A percentile compares a stretch with the other conserved stretches of the same genome.
Conservation (phyloP, 2,888 invertebrate species). For the Microctonus brassicae region DNA sequence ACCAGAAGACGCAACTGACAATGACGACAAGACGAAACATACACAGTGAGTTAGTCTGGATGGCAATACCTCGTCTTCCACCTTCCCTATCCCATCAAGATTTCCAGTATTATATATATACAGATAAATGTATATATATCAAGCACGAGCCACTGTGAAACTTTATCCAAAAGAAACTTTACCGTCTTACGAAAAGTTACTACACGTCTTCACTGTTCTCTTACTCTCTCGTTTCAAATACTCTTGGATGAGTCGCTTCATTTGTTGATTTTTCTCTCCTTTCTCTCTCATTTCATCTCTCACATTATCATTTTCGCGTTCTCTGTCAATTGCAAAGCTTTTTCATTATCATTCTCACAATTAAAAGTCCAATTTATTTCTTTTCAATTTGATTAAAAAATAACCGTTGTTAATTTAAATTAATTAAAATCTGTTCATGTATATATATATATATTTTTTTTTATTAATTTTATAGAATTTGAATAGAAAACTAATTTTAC, state of each 20-base stretch:
- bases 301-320: neutral
- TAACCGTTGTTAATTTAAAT: neutral
- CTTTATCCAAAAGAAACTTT: conserved; percentile 24
- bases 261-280: neutral
- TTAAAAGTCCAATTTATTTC: neutral
- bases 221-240: neutral
- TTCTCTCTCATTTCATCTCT: neutral
- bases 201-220: conserved; percentile 27
- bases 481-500: no score
- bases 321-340: neutral
- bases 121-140: neutral
- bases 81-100: neutral
- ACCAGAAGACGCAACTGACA: neutral
- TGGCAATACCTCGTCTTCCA: neutral
- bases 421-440: neutral
- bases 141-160: neutral
- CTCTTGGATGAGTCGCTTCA: neutral
- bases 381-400: neutral
- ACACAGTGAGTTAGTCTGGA: neutral
- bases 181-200: conserved; percentile 29
- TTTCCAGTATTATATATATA: neutral
- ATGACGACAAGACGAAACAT: neutral
- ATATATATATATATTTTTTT: no score
- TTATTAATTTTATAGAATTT: no score
- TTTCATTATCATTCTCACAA: neutral